phyloP scores from a whole-genome alignment of 2,113 vertebrate species.

The Lathamus discolor region DNA sequence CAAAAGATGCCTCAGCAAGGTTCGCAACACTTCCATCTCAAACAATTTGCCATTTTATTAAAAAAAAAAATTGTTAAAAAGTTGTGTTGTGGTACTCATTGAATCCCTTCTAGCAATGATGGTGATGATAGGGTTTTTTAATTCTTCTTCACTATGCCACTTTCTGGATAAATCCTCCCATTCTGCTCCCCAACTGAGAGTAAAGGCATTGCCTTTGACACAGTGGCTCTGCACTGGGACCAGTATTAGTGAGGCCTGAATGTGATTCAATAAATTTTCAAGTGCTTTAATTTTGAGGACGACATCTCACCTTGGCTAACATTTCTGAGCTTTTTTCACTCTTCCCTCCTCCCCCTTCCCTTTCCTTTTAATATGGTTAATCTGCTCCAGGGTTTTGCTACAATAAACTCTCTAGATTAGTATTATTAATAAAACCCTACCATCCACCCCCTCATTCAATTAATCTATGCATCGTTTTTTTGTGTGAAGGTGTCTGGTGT shows the following conservation, averaged over 20 bases:
- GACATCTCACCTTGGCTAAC: constrained; percentile 14
- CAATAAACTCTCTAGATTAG: constrained; percentile 52
- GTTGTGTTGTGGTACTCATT: background rate
- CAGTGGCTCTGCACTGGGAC: background rate
- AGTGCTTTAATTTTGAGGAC: background rate
- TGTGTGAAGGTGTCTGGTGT: constrained; percentile 28
- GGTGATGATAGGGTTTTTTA: background rate
- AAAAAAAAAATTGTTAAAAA: background rate
- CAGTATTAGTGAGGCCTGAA: background rate
- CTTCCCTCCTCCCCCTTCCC: background rate
- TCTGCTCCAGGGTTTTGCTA: constrained; percentile 24
- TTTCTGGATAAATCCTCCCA: background rate
- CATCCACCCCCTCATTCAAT: constrained; percentile 47
- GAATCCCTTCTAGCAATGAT: background rate
- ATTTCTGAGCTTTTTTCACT: background rate
- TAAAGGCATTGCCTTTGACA: background rate
- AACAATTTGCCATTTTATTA: accelerated
- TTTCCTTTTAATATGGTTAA: constrained; percentile 9
- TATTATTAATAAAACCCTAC: constrained; percentile 58
- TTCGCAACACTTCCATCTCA: background rate
- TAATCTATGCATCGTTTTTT: constrained; percentile 40
- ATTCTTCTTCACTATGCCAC: background rate
- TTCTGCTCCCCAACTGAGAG: background rate
- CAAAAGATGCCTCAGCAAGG: background rate
- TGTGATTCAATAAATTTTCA: background rate